A percentile compares a stretch with the other conserved stretches of the same genome.
phyloP scores from a whole-genome alignment of 2,113 vertebrate species.

The Tupaia tana region DNA sequence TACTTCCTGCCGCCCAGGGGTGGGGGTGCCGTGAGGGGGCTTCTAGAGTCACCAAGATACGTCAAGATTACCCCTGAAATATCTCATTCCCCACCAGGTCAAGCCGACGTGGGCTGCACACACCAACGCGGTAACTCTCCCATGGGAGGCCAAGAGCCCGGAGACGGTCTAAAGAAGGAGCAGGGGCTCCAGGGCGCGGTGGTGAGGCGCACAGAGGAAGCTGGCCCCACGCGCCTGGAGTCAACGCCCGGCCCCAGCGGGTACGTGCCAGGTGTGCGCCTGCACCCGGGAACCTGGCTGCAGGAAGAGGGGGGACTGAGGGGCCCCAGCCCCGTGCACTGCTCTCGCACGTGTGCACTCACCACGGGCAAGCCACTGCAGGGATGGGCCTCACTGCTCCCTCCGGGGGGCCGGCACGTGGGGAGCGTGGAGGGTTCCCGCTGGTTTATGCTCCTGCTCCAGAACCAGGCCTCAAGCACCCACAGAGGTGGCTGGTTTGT shows the following conservation, averaged over 20 bases:
- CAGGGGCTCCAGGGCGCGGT: not conserved
- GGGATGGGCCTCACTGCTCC: no score
- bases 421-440: not conserved
- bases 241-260: no score
- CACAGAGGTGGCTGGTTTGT: not conserved
- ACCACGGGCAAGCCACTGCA: no score
- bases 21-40: not conserved
- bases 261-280: no score
- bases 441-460: not conserved
- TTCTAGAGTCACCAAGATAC: not conserved
- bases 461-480: not conserved
- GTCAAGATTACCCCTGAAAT: not conserved
- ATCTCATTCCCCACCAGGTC: not conserved
- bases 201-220: no score
- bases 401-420: accelerated
- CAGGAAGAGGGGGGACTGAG: no score
- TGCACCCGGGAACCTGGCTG: no score
- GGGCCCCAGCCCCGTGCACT: no score
- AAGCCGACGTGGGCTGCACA: not conserved
- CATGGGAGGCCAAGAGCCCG: not conserved
- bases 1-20: not conserved
- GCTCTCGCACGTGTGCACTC: no score
- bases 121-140: accelerated
- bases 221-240: no score
- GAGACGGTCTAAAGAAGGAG: not conserved